A percentile compares a stretch with the other conserved stretches of the same genome.
phyloP scores from a whole-genome alignment of 2,797 vertebrate species.

The Selene dorsalis region DNA sequence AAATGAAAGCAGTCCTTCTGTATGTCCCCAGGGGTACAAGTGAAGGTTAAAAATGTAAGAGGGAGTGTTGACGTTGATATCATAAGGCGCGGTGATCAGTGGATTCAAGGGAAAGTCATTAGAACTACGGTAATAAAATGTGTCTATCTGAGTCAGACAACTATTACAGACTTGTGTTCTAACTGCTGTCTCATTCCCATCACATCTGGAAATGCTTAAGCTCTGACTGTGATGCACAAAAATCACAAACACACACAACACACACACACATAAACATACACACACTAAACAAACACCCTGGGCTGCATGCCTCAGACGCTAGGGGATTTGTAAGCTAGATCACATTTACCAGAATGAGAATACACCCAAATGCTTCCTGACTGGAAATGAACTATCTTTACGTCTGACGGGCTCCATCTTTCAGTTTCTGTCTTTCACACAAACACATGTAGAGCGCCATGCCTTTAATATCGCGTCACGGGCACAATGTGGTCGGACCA shows the following conservation, averaged over 20 bases:
- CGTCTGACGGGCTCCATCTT: not conserved
- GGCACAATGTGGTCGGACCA: constrained; percentile 14
- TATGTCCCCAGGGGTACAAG: not conserved
- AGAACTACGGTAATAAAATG: not conserved
- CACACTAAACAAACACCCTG: constrained; percentile 27
- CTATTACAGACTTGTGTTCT: constrained; percentile 21
- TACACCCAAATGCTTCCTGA: constrained; percentile 20
- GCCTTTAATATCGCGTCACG: constrained; percentile 11
- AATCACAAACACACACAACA: constrained; percentile 35
- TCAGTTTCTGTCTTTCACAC: not conserved
- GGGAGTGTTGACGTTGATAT: not conserved
- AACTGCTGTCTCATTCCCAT: constrained; percentile 51
- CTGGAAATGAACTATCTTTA: constrained; percentile 23
- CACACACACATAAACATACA: constrained; percentile 32
- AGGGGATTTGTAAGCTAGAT: constrained; percentile 12
- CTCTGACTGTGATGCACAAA: constrained; percentile 47
- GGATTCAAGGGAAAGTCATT: constrained; percentile 17
- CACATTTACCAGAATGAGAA: constrained; percentile 45
- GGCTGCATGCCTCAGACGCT: constrained; percentile 45
- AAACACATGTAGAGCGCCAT: not conserved
- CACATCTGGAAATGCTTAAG: constrained; percentile 75
- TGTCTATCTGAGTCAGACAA: constrained; percentile 44
- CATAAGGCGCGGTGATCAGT: constrained; percentile 7
- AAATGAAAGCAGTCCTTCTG: not conserved
- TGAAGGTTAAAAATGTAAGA: not conserved